These are phyloP conservation scores for Psammodynastes pulverulentus DNA, from an alignment of 2,113 vertebrate species.

Conservation along the genomic window DNA sequence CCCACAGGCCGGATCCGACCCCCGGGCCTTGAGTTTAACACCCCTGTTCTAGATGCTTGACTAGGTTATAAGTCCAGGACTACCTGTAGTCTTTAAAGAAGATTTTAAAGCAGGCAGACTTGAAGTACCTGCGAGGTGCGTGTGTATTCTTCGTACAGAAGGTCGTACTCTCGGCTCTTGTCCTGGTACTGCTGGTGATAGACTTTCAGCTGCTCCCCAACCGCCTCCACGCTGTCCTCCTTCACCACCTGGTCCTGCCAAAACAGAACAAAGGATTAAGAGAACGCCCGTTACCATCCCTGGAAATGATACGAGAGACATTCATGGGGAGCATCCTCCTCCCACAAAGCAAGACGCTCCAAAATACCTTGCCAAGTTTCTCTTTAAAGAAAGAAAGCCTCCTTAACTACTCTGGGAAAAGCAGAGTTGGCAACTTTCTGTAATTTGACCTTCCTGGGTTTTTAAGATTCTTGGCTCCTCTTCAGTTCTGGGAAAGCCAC, in stretches of 20 bases:
- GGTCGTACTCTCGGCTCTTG: constrained; percentile 80
- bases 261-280: accelerated
- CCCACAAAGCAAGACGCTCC: neutral
- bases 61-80: neutral
- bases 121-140: constrained; percentile 74
- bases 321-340: neutral
- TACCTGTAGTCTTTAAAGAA: neutral
- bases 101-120: neutral
- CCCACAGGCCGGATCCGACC: no score
- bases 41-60: neutral
- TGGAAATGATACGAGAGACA: neutral
- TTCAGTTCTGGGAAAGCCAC: neutral
- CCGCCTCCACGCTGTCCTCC: constrained; percentile 74
- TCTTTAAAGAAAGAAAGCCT: neutral
- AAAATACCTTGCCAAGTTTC: neutral
- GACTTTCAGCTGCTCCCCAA: constrained; percentile 78
- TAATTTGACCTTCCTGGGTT: neutral
- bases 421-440: neutral
- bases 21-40: no score
- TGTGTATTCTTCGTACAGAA: constrained; percentile 79
- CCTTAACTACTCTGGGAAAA: neutral
- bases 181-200: constrained; percentile 83
- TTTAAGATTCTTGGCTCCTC: neutral
- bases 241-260: constrained; percentile 67
- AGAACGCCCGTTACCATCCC: neutral